These are phyloP conservation scores for Hyalella azteca DNA, from an alignment of 2,888 invertebrate species.

Conservation along the genomic window DNA sequence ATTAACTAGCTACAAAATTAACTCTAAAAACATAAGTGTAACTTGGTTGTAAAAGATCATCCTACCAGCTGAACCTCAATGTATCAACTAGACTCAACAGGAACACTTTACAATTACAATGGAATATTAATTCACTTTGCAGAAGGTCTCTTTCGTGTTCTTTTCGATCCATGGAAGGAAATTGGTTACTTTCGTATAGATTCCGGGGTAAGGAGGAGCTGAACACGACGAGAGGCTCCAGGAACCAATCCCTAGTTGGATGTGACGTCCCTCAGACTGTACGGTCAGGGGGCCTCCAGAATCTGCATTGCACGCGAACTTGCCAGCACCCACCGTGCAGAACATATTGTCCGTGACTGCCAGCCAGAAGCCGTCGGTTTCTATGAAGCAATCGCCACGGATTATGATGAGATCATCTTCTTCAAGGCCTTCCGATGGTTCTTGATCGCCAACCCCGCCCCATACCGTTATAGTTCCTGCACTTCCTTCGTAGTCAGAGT, in stretches of 20 bases:
- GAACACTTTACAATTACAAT: too few relatives aligned
- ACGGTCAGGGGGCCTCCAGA: constrained; percentile 53
- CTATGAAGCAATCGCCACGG: not conserved
- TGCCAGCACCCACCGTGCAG: constrained; percentile 41
- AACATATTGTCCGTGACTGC: constrained; percentile 43
- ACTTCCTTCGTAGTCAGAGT: not conserved
- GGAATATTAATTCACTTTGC: too few relatives aligned
- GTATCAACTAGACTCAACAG: too few relatives aligned
- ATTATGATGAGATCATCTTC: constrained; percentile 39
- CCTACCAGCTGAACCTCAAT: too few relatives aligned
- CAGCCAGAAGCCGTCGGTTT: not conserved
- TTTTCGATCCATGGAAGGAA: constrained; percentile 44
- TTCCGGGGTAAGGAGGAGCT: constrained; percentile 39
- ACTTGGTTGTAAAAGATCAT: too few relatives aligned
- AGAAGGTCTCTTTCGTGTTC: constrained; percentile 33
- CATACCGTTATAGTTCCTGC: constrained; percentile 41
- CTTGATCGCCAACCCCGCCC: constrained; percentile 35
- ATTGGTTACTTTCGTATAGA: constrained; percentile 44
- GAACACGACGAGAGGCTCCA: constrained; percentile 47
- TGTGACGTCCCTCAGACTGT: constrained; percentile 18
- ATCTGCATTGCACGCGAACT: constrained; percentile 50
- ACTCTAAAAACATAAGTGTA: too few relatives aligned
- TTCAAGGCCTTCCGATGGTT: not conserved
- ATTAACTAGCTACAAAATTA: too few relatives aligned
- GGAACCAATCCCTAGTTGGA: constrained; percentile 41